These are phyloP conservation scores for Sesia apiformis DNA, from an alignment of 2,888 invertebrate species.

Conservation along the genomic window DNA sequence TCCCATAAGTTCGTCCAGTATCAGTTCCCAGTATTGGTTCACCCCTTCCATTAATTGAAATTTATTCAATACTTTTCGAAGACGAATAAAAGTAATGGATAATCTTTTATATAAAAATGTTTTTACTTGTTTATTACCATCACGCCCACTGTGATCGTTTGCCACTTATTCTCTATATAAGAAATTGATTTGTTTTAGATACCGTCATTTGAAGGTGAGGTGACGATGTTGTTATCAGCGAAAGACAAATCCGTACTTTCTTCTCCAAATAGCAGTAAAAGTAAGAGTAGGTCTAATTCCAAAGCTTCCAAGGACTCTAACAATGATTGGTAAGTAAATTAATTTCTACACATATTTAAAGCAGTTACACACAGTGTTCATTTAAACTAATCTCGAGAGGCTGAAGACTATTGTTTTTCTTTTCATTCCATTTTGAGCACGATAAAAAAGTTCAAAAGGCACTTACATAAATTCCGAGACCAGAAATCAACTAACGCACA, in stretches of 20 bases:
- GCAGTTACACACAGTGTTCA: too few relatives aligned
- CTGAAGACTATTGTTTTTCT: too few relatives aligned
- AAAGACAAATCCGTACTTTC: conserved; percentile 20
- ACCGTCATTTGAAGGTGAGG: conserved; percentile 51
- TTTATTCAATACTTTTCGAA: too few relatives aligned
- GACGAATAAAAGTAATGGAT: neutral
- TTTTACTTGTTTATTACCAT: neutral
- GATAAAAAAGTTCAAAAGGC: too few relatives aligned
- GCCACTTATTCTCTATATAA: neutral
- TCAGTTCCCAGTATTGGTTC: too few relatives aligned
- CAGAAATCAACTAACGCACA: too few relatives aligned
- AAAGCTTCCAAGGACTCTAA: conserved; percentile 46
- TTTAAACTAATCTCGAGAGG: too few relatives aligned
- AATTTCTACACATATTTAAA: neutral
- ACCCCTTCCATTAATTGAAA: too few relatives aligned
- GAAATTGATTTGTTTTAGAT: conserved; percentile 31
- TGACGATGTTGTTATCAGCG: conserved; percentile 15
- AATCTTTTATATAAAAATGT: neutral
- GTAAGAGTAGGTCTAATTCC: conserved; percentile 41
- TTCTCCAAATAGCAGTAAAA: conserved; percentile 26
- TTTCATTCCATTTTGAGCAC: too few relatives aligned
- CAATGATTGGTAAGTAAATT: conserved; percentile 39
- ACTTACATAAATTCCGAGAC: too few relatives aligned
- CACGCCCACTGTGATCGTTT: too few relatives aligned
- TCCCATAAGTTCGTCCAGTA: too few relatives aligned